Evolutionary conservation across 2,888 invertebrate species (phyloP).

Genomic region (Brenthis ino): DNA sequence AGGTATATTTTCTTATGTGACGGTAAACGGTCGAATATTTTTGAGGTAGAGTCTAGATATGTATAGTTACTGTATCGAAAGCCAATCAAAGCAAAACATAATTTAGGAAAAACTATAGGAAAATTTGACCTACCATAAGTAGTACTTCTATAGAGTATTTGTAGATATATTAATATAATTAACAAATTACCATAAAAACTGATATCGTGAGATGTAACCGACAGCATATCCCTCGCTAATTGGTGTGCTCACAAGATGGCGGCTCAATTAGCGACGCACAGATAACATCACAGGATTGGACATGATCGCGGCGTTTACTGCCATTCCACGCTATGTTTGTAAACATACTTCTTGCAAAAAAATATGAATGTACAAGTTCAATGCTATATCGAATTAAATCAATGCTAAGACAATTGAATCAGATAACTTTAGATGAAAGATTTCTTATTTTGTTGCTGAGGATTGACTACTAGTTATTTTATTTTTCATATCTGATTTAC

Average conservation of each 20-base stretch:
- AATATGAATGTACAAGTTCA: neutral
- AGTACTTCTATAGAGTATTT: neutral
- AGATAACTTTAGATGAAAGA: neutral
- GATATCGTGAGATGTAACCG: conserved; percentile 12
- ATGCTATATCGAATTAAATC: neutral
- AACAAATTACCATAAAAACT: neutral
- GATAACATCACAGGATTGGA: conserved; percentile 29
- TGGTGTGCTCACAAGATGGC: conserved; percentile 28
- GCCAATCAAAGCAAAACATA: too few relatives aligned
- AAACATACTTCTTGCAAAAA: conserved; percentile 15
- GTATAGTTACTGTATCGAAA: too few relatives aligned
- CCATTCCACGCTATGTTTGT: conserved; percentile 21
- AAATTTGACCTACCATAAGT: too few relatives aligned
- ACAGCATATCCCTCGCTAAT: conserved; percentile 26
- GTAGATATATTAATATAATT: neutral
- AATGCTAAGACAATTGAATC: neutral
- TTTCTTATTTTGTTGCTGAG: neutral
- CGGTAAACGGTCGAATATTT: too few relatives aligned
- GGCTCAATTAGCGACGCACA: conserved; percentile 30
- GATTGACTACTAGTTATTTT: too few relatives aligned
- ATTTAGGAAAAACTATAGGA: too few relatives aligned
- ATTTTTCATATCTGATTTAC: too few relatives aligned
- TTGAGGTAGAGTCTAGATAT: too few relatives aligned
- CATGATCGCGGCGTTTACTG: conserved; percentile 28
- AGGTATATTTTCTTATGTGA: too few relatives aligned